A percentile compares a stretch with the other conserved stretches of the same genome.
Evolutionary conservation across 53 echinoderm and acorn worm genomes (phyloP).

Genomic region (Mesocentrotus franciscanus): DNA sequence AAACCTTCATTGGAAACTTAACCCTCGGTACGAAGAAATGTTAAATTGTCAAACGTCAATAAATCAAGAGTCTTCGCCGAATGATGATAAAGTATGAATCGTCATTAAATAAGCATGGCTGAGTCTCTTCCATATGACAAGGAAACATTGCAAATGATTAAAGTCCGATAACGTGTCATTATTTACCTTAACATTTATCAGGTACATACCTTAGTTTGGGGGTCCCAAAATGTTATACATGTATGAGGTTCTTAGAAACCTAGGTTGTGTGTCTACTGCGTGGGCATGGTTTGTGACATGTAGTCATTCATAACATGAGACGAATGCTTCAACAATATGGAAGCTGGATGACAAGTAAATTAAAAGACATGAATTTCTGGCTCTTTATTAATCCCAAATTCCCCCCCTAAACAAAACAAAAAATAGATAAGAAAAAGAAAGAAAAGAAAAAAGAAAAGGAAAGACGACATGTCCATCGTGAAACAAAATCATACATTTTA

Average conservation of each 20-base stretch:
- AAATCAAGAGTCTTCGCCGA: not conserved
- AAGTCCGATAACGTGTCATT: not conserved
- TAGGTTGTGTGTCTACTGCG: not conserved
- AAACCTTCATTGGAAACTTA: not conserved
- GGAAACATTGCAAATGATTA: not conserved
- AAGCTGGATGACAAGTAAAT: not conserved
- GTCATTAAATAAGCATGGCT: not conserved
- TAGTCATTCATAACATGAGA: not conserved
- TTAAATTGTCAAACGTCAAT: not conserved
- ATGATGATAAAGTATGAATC: not conserved
- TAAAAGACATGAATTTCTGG: not conserved
- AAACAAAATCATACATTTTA: not conserved
- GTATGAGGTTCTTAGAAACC: not conserved
- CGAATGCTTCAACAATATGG: not conserved
- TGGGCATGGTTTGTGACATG: not conserved
- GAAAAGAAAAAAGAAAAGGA: no score
- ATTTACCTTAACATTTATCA: not conserved
- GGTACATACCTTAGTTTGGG: not conserved
- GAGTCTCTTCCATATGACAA: not conserved
- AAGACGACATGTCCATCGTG: not conserved
- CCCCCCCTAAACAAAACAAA: not conserved
- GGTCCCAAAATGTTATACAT: not conserved
- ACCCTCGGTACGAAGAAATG: not conserved
- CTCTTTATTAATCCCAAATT: not conserved
- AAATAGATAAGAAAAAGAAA: no score